Base-by-base conservation (phyloP, 2,797 vertebrate species). In the Protonibea diacanthus region DNA sequence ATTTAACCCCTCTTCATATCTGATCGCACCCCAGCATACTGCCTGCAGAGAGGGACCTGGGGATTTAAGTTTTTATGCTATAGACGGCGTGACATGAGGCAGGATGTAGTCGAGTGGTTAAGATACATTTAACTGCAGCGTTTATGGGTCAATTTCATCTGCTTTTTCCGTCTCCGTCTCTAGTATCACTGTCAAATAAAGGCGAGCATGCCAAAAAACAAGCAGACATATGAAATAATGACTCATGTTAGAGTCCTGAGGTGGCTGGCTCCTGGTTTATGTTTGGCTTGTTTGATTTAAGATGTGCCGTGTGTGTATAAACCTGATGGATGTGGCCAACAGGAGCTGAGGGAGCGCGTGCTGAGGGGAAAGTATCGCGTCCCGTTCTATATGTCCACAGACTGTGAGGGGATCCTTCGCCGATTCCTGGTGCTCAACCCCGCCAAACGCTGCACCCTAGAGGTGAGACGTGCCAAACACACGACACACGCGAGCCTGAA, bases 381-480 rank as follows among this genome's bases (percentile, higher is more conserved):
- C 20, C 97, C 97, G 72, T 98, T 98, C 88, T 98, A 98, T 88
- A 98, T 98, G 97, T 97, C 97, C 49, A 98, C 97, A 0, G 97
- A 98, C 94, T 98, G 97, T 25, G 97, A 98, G 93, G 97, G 96
- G 77, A 97, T 98, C 92, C 96, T 98, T 67, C 93, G 97, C 27
- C 93, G 96, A 12, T 98, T 98, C 82, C 93, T 98, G 89, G 97
- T 98, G 92, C 97, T 98, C 72, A 98, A 98, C 83, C 97, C 97
- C 0, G 75, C 95, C 89, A 98, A 98, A 75, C 96, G 97, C 88
- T 97, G 97, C 88, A 98, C 97, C 23, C 93, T 98, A 0, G 97
- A 98, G 91, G 97, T 97, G 56, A 95, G 92, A 29, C 33, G 33
- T 38, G 33, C 33, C 33, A 38, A 9, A 38, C 33, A 38, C 33